Evolutionary conservation across 1,140 invertebrate species (phyloP).

Genomic region (Hyposmocoma kahamanoa): DNA sequence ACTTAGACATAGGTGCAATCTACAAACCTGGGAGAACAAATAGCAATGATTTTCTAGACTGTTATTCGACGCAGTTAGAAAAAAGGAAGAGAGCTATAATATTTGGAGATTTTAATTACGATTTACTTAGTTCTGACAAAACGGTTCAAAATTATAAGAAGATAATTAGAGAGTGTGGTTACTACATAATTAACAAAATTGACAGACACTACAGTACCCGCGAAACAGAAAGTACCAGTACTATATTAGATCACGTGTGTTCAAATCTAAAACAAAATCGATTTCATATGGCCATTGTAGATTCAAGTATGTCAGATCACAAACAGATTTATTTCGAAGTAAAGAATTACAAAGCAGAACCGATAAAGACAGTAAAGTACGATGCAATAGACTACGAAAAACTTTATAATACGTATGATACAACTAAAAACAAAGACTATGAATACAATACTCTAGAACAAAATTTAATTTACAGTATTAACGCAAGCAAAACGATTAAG

Average conservation of each 20-base stretch:
- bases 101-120: slow-evolving; percentile 10
- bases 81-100: neutral
- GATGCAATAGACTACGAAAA: neutral
- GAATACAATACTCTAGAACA: neutral
- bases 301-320: neutral
- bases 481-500: slow-evolving; percentile 7
- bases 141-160: neutral
- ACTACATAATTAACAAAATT: slow-evolving; percentile 7
- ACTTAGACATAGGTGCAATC: slow-evolving; percentile 16
- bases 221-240: slow-evolving; percentile 1
- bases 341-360: neutral
- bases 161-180: neutral
- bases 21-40: slow-evolving; percentile 11
- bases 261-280: slow-evolving; percentile 7
- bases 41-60: slow-evolving; percentile 12
- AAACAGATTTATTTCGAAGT: slow-evolving; percentile 2
- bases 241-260: slow-evolving; percentile 8
- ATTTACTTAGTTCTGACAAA: neutral
- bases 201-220: slow-evolving; percentile 1
- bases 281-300: slow-evolving; percentile 3
- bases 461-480: neutral
- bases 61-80: neutral
- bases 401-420: neutral
- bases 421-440: neutral
- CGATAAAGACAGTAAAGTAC: neutral